Conservation (phyloP, 2,888 invertebrate species). For the Agonopterix alstromeriana region DNA sequence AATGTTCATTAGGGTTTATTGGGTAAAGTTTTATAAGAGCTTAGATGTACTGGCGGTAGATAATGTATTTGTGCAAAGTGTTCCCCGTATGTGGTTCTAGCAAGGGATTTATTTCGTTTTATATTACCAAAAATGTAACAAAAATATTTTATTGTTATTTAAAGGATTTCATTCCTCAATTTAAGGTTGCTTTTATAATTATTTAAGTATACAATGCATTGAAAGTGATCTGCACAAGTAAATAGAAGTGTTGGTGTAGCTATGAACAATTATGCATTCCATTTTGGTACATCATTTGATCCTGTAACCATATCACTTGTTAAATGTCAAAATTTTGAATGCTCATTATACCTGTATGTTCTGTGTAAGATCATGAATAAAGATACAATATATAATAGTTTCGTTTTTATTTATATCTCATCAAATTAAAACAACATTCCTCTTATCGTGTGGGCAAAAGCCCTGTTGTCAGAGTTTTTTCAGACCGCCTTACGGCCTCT, state of each 20-base stretch:
- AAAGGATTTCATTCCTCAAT: conserved; percentile 53
- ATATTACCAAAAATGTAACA: conserved; percentile 47
- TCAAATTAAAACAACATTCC: too few relatives aligned
- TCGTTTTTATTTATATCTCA: neutral
- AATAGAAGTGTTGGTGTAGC: conserved; percentile 34
- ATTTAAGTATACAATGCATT: conserved; percentile 53
- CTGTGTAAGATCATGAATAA: conserved; percentile 74
- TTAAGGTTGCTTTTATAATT: conserved; percentile 62
- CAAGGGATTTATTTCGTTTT: conserved; percentile 22
- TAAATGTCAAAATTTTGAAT: conserved; percentile 58
- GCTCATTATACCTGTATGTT: conserved; percentile 67
- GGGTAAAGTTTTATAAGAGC: conserved; percentile 55
- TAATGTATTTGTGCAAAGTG: conserved; percentile 41
- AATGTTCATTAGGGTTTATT: conserved; percentile 59
- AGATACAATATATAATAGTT: conserved; percentile 39
- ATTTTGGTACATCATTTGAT: conserved; percentile 51
- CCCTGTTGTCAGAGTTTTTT: too few relatives aligned
- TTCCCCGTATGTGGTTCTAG: conserved; percentile 26
- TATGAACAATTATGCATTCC: conserved; percentile 61
- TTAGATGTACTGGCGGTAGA: conserved; percentile 49
- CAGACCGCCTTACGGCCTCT: too few relatives aligned
- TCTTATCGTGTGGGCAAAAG: too few relatives aligned
- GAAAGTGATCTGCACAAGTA: conserved; percentile 56
- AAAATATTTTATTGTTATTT: conserved; percentile 50
- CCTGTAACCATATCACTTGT: conserved; percentile 63